These are phyloP conservation scores for Venturia canescens DNA, from an alignment of 1,140 invertebrate genomes.

Conservation along the genomic window DNA sequence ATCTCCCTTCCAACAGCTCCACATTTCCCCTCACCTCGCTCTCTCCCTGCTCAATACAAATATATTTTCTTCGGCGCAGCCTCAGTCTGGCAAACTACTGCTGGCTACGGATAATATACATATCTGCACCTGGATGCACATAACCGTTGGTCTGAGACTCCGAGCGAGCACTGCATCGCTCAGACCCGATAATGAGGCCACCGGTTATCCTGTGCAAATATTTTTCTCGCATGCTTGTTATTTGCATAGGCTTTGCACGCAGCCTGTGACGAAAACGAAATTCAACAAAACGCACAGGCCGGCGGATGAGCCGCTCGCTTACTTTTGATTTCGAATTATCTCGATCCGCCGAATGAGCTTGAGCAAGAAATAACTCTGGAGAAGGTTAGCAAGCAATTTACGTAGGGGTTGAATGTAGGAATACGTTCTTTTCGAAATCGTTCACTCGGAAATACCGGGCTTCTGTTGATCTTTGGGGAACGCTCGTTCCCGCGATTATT, in stretches of 20 bases:
- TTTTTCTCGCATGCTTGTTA: conserved; percentile 66
- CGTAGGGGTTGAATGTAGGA: too few relatives aligned
- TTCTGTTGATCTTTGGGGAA: background rate
- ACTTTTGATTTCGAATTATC: conserved; percentile 2
- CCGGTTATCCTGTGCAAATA: conserved; percentile 71
- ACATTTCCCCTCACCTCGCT: conserved; percentile 34
- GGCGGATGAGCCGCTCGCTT: background rate
- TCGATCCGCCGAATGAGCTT: background rate
- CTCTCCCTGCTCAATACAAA: background rate
- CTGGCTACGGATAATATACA: conserved; percentile 14
- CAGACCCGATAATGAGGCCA: conserved; percentile 68
- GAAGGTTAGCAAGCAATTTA: too few relatives aligned
- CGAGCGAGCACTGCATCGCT: conserved; percentile 37
- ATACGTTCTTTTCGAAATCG: background rate
- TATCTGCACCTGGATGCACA: conserved; percentile 31
- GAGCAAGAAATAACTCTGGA: too few relatives aligned
- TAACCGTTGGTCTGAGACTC: conserved; percentile 39
- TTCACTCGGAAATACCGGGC: background rate
- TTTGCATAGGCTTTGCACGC: conserved; percentile 64
- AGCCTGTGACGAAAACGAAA: background rate
- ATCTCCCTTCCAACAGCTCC: conserved; percentile 64
- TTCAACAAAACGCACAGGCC: background rate
- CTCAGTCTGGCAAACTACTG: too few relatives aligned
- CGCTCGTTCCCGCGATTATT: background rate
- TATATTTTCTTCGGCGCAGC: too few relatives aligned